Percentiles rank a stretch among this genome's conserved stretches.
Evolutionary conservation across 1,140 invertebrate species (phyloP).

Genomic region (Arion vulgaris): DNA sequence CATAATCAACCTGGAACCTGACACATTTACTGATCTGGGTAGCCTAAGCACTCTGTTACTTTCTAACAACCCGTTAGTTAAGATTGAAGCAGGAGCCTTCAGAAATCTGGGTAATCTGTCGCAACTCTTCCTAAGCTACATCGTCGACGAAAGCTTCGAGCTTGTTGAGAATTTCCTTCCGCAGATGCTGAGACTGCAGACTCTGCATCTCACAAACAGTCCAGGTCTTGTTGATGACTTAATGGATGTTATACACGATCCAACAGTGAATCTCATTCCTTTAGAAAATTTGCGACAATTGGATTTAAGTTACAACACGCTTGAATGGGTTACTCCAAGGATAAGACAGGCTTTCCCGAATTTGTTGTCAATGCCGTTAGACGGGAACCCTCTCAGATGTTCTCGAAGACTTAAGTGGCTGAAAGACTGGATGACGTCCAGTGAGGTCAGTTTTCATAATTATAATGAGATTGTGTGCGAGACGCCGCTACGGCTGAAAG

Average conservation of each 20-base stretch:
- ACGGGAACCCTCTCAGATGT: slow-evolving; percentile 74
- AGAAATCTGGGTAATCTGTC: slow-evolving; percentile 68
- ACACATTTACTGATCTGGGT: slow-evolving; percentile 54
- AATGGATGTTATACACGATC: slow-evolving; percentile 70
- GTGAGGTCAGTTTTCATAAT: slow-evolving; percentile 57
- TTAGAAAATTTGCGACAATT: slow-evolving; percentile 66
- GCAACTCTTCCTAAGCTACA: slow-evolving; percentile 81
- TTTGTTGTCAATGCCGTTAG: slow-evolving; percentile 73
- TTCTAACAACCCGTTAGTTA: slow-evolving; percentile 72
- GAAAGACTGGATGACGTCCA: slow-evolving; percentile 68
- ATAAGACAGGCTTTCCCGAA: slow-evolving; percentile 81
- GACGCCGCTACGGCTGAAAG: slow-evolving; percentile 51
- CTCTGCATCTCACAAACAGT: slow-evolving; percentile 83
- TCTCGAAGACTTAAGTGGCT: slow-evolving; percentile 69
- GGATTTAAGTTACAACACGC: slow-evolving; percentile 79
- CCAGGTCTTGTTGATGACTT: slow-evolving; percentile 80
- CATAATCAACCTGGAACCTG: slow-evolving; percentile 45
- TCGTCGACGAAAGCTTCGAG: slow-evolving; percentile 40
- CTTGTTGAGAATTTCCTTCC: slow-evolving; percentile 71
- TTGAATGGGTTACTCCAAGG: slow-evolving; percentile 79
- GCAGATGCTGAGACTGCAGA: slow-evolving; percentile 75
- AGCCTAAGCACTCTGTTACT: slow-evolving; percentile 75
- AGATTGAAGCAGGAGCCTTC: slow-evolving; percentile 67
- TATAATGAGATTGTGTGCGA: slow-evolving; percentile 57
- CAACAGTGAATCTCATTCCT: background rate